A percentile compares a stretch with the other conserved stretches of the same genome.
Evolutionary conservation across 2,797 vertebrate genomes (phyloP).

Genomic region (Hybognathus amarus): DNA sequence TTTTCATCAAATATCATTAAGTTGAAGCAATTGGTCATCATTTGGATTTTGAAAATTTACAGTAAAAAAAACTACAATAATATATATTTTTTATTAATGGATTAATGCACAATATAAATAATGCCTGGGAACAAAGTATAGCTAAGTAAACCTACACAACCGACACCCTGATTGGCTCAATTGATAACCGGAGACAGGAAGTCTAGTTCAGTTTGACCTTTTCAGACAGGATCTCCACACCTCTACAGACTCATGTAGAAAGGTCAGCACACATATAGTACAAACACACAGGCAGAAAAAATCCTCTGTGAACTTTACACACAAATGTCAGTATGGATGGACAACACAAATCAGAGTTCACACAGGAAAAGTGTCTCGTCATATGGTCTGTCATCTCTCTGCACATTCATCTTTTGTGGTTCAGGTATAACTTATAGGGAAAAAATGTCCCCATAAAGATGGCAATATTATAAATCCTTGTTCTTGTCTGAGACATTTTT

Average conservation of each 20-base stretch:
- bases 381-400: neutral
- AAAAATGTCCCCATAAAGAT: neutral
- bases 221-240: conserved; percentile 51
- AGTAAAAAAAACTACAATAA: neutral
- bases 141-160: conserved; percentile 6
- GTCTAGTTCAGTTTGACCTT: conserved; percentile 54
- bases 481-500: neutral
- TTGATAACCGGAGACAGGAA: conserved; percentile 52
- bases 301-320: conserved; percentile 7
- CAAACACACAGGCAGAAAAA: conserved; percentile 35
- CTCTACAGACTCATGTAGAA: conserved; percentile 49
- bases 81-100: neutral
- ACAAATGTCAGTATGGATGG: conserved; percentile 48
- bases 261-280: conserved; percentile 29
- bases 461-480: neutral
- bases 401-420: conserved; percentile 12
- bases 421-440: neutral
- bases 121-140: neutral
- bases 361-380: neutral
- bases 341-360: conserved; percentile 20
- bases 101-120: neutral
- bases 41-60: neutral
- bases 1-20: neutral
- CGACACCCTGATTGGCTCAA: conserved; percentile 32
- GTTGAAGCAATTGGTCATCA: too few relatives aligned